Conservation (phyloP, 1,140 invertebrate genomes). For the Neodiprion pinetum region DNA sequence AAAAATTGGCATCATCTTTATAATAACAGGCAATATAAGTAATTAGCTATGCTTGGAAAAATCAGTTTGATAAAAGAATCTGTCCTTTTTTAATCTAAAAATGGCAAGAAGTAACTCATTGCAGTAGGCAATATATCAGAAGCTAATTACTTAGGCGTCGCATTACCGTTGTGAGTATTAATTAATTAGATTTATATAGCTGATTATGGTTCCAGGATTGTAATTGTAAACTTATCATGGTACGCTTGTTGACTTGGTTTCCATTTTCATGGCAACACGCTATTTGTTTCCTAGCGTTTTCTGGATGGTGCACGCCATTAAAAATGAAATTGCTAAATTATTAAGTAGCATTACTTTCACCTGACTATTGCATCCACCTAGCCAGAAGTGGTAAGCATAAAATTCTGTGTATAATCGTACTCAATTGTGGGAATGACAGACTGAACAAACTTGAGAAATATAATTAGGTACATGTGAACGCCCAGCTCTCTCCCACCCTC, state of each 20-base stretch:
- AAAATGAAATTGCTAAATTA: not conserved
- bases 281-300: not conserved
- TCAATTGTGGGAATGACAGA: conserved; percentile 99
- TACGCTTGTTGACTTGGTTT: not conserved
- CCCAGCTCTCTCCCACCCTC: conserved; percentile 95
- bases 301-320: not conserved
- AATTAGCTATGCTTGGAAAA: no score
- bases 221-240: no score
- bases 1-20: no score
- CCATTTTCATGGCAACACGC: not conserved
- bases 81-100: no score
- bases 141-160: no score
- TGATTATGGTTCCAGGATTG: no score
- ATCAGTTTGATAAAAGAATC: no score
- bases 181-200: no score
- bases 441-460: conserved; percentile 99
- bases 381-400: conserved; percentile 75
- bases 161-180: no score
- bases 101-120: no score
- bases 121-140: no score
- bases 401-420: conserved; percentile 99
- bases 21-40: no score
- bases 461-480: conserved; percentile 98
- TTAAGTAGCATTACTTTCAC: not conserved
- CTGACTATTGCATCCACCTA: conserved; percentile 33